These are phyloP conservation scores for Phylloscopus trochilus DNA, from an alignment of 2,113 vertebrate species.

Conservation along the genomic window DNA sequence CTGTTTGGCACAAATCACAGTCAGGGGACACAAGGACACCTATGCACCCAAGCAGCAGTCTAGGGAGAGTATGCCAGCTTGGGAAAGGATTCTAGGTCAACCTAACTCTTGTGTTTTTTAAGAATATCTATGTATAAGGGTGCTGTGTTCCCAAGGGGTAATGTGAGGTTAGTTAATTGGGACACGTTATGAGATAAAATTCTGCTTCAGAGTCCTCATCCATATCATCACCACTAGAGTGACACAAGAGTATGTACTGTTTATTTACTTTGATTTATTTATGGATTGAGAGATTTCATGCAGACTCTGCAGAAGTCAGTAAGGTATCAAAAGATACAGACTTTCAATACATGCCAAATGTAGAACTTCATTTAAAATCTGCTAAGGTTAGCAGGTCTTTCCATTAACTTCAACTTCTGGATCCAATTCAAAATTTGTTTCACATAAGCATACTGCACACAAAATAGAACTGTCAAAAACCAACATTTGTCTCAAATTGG, in stretches of 20 bases:
- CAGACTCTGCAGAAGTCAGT: background rate
- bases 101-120: background rate
- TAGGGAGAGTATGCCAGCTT: background rate
- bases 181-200: background rate
- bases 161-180: background rate
- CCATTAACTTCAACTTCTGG: background rate
- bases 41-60: background rate
- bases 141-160: background rate
- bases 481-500: background rate
- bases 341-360: background rate
- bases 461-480: background rate
- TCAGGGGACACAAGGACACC: background rate
- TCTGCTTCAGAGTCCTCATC: background rate
- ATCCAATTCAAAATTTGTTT: background rate
- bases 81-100: background rate
- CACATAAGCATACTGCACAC: background rate
- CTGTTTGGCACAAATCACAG: background rate
- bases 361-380: background rate
- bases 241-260: background rate
- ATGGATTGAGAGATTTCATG: background rate
- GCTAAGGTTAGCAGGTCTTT: background rate
- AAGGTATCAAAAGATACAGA: background rate
- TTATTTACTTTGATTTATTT: background rate
- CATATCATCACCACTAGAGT: background rate
- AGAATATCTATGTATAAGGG: background rate